phyloP scores from a whole-genome alignment of 2,797 vertebrate genomes.

The Stomatorhinus walkeri region DNA sequence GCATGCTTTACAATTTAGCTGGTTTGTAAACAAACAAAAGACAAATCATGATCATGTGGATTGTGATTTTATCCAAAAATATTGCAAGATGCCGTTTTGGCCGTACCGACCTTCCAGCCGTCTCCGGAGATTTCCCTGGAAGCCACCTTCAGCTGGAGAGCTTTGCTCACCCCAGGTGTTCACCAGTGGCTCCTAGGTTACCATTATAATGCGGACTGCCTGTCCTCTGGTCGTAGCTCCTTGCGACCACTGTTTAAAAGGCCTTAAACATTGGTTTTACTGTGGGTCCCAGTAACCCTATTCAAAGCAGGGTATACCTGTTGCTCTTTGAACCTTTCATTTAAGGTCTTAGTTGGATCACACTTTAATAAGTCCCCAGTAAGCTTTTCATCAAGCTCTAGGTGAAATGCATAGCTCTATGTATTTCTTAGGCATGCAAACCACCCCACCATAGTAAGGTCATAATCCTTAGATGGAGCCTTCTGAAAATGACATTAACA shows the following conservation, averaged over 20 bases:
- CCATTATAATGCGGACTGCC: neutral
- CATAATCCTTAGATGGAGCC: neutral
- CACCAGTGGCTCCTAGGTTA: neutral
- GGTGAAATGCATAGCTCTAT: neutral
- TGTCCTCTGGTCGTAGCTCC: neutral
- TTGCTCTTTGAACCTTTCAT: neutral
- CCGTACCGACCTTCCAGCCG: neutral
- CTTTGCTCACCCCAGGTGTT: neutral
- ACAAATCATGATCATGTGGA: neutral
- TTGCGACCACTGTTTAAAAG: neutral
- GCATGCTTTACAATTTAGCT: neutral
- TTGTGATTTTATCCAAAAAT: neutral
- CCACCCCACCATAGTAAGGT: neutral
- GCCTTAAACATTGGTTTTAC: neutral
- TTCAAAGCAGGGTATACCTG: neutral
- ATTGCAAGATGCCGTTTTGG: neutral
- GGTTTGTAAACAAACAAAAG: neutral
- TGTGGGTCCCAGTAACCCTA: neutral
- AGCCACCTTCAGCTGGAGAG: neutral
- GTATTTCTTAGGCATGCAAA: neutral
- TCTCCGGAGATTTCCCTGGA: neutral
- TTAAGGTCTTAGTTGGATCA: neutral
- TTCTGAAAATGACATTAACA: neutral
- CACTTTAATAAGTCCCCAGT: neutral
- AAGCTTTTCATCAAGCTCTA: neutral